A percentile compares a stretch with the other conserved stretches of the same genome.
phyloP scores from a whole-genome alignment of 1,140 invertebrate species.

The Atta texana region DNA sequence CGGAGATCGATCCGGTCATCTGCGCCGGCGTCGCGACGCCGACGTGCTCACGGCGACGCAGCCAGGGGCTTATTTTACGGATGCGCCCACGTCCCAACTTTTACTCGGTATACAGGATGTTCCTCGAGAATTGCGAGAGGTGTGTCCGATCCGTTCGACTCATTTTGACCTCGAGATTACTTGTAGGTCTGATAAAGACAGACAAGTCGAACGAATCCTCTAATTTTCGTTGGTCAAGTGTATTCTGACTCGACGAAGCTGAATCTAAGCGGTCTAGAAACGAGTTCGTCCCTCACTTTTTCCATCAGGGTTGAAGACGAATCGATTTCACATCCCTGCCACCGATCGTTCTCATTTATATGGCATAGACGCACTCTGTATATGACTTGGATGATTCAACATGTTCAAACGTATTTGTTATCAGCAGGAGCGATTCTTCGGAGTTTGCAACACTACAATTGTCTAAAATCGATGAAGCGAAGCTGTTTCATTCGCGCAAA shows the following conservation, averaged over 20 bases:
- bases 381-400: constrained; percentile 14
- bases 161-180: background rate
- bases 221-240: background rate
- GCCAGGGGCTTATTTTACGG: constrained; percentile 64
- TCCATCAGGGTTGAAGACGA: background rate
- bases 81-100: constrained; percentile 58
- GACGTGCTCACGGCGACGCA: constrained; percentile 49
- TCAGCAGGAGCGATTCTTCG: background rate
- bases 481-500: background rate
- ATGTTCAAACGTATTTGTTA: background rate
- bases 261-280: background rate
- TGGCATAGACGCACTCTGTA: background rate
- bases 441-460: background rate
- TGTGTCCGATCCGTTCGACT: background rate
- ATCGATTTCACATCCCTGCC: constrained; percentile 28
- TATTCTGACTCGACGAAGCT: background rate
- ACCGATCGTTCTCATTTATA: background rate
- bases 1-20: constrained; percentile 78
- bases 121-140: background rate
- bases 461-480: background rate
- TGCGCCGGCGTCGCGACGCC: constrained; percentile 83
- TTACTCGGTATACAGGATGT: constrained; percentile 38
- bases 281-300: background rate
- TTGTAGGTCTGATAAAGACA: background rate
- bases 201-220: background rate